phyloP scores from a whole-genome alignment of 2,888 invertebrate genomes.

The Vannuccia rotundouncinata region DNA sequence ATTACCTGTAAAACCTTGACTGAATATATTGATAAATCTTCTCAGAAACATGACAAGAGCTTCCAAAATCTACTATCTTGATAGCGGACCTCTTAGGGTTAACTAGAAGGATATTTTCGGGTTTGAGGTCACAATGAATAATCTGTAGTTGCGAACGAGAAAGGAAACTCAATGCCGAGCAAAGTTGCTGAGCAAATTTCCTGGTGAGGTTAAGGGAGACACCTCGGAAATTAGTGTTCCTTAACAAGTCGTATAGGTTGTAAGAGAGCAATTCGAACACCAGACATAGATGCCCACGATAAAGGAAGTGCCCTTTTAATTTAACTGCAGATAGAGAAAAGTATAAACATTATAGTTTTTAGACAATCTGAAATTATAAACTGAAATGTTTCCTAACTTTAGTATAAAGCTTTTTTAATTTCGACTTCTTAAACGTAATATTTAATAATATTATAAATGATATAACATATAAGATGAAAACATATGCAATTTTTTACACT shows the following conservation, averaged over 20 bases:
- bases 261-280: slow-evolving; percentile 99
- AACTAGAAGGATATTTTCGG: slow-evolving; percentile 98
- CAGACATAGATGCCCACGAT: slow-evolving; percentile 98
- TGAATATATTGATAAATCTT: slow-evolving; percentile 98
- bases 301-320: slow-evolving; percentile 98
- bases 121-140: slow-evolving; percentile 77
- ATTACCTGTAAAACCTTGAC: slow-evolving; percentile 70
- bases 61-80: slow-evolving; percentile 99
- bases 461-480: no score
- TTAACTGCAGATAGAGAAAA: slow-evolving; percentile 60
- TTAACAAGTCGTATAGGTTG: slow-evolving; percentile 94
- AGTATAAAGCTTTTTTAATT: no score
- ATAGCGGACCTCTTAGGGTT: slow-evolving; percentile 99
- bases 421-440: no score
- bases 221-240: slow-evolving; percentile 98
- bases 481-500: no score
- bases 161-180: slow-evolving; percentile 96
- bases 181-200: slow-evolving; percentile 99
- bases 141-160: slow-evolving; percentile 93
- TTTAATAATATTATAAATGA: no score
- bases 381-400: no score
- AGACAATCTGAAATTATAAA: no score
- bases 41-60: slow-evolving; percentile 63
- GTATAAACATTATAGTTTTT: no score
- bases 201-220: slow-evolving; percentile 97